Evolutionary conservation across 2,113 vertebrate species (phyloP).

Genomic region (Engystomops pustulosus): DNA sequence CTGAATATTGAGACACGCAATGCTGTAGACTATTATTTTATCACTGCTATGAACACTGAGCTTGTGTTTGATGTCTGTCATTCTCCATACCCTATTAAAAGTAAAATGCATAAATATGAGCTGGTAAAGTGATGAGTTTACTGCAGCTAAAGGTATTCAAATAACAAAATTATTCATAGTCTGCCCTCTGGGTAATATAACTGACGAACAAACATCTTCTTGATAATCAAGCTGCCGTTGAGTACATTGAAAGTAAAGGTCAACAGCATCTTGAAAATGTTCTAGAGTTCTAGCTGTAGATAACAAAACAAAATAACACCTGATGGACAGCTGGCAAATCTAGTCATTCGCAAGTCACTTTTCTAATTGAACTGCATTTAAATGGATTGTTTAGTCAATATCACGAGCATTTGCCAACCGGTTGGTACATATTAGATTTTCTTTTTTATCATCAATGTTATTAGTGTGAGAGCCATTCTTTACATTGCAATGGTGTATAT

Average conservation of each 20-base stretch:
- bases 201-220: slow-evolving; percentile 50
- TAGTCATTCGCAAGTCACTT: neutral
- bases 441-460: neutral
- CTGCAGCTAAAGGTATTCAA: slow-evolving; percentile 38
- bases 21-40: neutral
- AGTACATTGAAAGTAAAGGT: slow-evolving; percentile 56
- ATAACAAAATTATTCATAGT: slow-evolving; percentile 53
- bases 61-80: slow-evolving; percentile 16
- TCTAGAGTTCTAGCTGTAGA: slow-evolving; percentile 38
- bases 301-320: slow-evolving; percentile 45
- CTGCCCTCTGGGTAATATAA: slow-evolving; percentile 48
- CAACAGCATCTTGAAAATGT: slow-evolving; percentile 57
- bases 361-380: slow-evolving; percentile 14
- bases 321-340: slow-evolving; percentile 31
- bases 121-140: slow-evolving; percentile 8
- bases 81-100: slow-evolving; percentile 34
- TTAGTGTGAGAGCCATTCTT: neutral
- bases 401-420: neutral
- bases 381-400: slow-evolving; percentile 17
- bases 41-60: neutral
- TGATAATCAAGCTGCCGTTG: slow-evolving; percentile 49
- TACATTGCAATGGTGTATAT: neutral
- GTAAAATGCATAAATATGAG: slow-evolving; percentile 41
- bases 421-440: neutral
- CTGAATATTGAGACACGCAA: too few species aligned